A percentile compares a stretch with the other conserved stretches of the same genome.
Conservation (phyloP, 2,888 invertebrate species). For the Caenorhabditis uteleia region DNA sequence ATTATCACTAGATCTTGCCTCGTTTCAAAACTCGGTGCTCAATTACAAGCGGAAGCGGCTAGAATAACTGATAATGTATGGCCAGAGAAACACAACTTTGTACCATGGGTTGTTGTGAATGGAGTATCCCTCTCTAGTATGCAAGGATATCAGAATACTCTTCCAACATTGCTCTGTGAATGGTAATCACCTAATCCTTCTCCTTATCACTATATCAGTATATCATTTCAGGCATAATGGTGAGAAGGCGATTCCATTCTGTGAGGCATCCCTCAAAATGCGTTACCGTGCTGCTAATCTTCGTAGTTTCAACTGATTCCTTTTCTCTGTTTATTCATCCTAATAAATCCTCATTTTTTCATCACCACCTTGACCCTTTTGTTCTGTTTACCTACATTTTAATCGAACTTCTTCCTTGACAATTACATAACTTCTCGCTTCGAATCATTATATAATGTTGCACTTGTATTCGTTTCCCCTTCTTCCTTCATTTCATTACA, state of each 20-base stretch:
- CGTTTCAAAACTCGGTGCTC: slow-evolving; percentile 51
- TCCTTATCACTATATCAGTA: not conserved
- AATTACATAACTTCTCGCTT: too few species aligned
- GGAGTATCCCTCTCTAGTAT: slow-evolving; percentile 50
- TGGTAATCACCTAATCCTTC: slow-evolving; percentile 29
- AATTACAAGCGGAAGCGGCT: slow-evolving; percentile 58
- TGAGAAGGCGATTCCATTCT: slow-evolving; percentile 49
- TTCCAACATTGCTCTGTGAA: slow-evolving; percentile 51
- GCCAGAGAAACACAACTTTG: slow-evolving; percentile 54
- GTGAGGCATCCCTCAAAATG: slow-evolving; percentile 42
- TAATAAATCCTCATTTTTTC: too few species aligned
- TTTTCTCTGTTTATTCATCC: too few species aligned
- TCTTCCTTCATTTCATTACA: too few species aligned
- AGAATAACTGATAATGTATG: slow-evolving; percentile 50
- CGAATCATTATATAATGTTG: too few species aligned
- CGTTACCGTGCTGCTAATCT: slow-evolving; percentile 27
- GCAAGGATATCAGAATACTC: slow-evolving; percentile 42
- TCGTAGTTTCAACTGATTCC: slow-evolving; percentile 15
- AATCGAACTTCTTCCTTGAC: too few species aligned
- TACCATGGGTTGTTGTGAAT: slow-evolving; percentile 64
- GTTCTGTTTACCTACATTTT: slow-evolving; percentile 17
- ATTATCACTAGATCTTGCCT: slow-evolving; percentile 44
- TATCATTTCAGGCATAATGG: slow-evolving; percentile 35
- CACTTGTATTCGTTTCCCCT: too few species aligned
- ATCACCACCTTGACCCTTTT: slow-evolving; percentile 21